Evolutionary conservation across 1,140 invertebrate species (phyloP).

Genomic region (Neotoxoptera formosana): DNA sequence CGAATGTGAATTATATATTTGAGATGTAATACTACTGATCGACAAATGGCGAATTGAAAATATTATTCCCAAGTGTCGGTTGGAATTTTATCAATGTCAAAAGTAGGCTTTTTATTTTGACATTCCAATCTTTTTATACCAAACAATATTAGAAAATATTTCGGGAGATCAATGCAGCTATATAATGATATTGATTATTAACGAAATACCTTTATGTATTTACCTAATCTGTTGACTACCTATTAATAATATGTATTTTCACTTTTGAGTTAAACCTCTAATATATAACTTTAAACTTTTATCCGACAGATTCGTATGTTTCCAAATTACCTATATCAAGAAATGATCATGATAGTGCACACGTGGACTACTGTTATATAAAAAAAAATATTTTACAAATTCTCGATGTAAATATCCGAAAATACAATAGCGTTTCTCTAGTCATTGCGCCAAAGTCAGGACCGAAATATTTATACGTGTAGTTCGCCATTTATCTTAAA

Average conservation of each 20-base stretch:
- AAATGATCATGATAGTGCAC: neutral
- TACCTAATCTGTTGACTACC: neutral
- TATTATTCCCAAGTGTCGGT: neutral
- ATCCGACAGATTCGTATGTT: too few species aligned
- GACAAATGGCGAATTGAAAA: neutral
- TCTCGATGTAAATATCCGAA: neutral
- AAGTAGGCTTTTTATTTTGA: neutral
- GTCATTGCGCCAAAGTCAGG: neutral
- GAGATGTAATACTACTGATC: neutral
- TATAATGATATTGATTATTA: too few species aligned
- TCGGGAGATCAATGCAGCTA: neutral
- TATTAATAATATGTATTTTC: neutral
- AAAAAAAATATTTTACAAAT: neutral
- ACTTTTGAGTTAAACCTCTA: neutral
- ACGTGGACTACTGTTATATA: neutral
- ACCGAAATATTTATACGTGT: neutral
- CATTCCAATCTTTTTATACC: neutral
- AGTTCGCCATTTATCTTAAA: neutral
- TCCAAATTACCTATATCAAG: neutral
- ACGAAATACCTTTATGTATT: too few species aligned
- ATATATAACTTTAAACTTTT: too few species aligned
- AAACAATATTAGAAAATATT: neutral
- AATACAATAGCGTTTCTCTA: neutral
- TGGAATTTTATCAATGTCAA: neutral
- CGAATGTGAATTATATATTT: slow-evolving; percentile 12